Conservation (phyloP, 2,113 vertebrate species). For the Jaculus jaculus region DNA sequence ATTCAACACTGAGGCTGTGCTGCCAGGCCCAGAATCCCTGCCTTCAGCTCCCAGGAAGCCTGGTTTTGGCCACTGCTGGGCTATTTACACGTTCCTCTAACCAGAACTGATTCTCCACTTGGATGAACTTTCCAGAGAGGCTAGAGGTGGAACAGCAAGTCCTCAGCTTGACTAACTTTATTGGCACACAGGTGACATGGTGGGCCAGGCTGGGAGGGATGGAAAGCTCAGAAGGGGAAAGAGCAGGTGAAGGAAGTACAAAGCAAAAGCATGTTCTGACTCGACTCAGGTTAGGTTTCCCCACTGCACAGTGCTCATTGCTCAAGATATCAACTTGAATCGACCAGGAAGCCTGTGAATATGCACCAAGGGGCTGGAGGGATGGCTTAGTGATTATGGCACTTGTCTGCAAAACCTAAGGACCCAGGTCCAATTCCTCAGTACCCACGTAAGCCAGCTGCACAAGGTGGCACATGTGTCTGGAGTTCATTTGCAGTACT, state of each 20-base stretch:
- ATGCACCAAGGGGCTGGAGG: too few relatives aligned
- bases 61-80: not conserved
- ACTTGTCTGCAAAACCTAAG: too few relatives aligned
- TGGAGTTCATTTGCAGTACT: too few relatives aligned
- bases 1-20: not conserved
- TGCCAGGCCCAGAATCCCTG: not conserved
- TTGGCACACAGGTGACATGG: not conserved
- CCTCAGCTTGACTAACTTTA: not conserved
- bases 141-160: not conserved
- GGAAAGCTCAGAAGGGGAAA: not conserved
- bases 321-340: not conserved
- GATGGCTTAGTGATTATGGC: too few relatives aligned
- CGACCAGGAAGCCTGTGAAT: too few relatives aligned
- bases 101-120: conserved; percentile 38
- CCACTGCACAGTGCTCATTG: not conserved
- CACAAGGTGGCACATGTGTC: too few relatives aligned
- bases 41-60: conserved; percentile 28
- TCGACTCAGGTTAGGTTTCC: not conserved
- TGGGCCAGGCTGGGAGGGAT: fast-evolving
- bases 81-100: conserved; percentile 38
- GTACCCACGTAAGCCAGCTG: too few relatives aligned
- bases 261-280: not conserved
- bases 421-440: too few relatives aligned
- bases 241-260: not conserved
- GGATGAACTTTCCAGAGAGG: conserved; percentile 20